phyloP scores from a whole-genome alignment of 2,888 invertebrate species.

The Cyrtodaria siliqua region DNA sequence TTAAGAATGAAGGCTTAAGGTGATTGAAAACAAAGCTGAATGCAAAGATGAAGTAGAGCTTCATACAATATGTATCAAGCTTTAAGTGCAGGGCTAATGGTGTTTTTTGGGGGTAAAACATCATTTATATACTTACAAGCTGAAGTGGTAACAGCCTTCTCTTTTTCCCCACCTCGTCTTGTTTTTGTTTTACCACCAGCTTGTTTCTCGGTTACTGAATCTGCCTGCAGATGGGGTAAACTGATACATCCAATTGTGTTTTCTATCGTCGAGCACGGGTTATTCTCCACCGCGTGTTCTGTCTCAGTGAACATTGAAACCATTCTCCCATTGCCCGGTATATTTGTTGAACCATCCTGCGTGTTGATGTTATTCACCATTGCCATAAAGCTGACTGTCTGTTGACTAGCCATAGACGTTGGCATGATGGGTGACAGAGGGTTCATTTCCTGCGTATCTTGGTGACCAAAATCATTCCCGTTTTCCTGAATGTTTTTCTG shows the following conservation, averaged over 20 bases:
- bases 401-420: background rate
- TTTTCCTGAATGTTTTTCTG: background rate
- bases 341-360: background rate
- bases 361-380: constrained; percentile 10
- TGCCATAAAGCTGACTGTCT: constrained; percentile 4
- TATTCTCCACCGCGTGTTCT: background rate
- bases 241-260: constrained; percentile 60
- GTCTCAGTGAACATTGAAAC: background rate
- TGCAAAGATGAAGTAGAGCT: too few species aligned
- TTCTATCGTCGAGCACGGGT: constrained; percentile 45
- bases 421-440: background rate
- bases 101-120: too few species aligned
- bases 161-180: background rate
- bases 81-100: too few species aligned
- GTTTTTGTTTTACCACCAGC: constrained; percentile 5
- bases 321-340: too few species aligned
- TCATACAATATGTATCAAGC: too few species aligned
- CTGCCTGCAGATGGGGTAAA: constrained; percentile 24
- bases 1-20: too few species aligned
- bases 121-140: too few species aligned
- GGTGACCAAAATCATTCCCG: too few species aligned
- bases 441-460: too few species aligned
- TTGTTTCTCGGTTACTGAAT: background rate
- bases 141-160: background rate
- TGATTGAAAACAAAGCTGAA: too few species aligned